phyloP scores from a whole-genome alignment of 2,888 invertebrate genomes.

The Agriotes lineatus region DNA sequence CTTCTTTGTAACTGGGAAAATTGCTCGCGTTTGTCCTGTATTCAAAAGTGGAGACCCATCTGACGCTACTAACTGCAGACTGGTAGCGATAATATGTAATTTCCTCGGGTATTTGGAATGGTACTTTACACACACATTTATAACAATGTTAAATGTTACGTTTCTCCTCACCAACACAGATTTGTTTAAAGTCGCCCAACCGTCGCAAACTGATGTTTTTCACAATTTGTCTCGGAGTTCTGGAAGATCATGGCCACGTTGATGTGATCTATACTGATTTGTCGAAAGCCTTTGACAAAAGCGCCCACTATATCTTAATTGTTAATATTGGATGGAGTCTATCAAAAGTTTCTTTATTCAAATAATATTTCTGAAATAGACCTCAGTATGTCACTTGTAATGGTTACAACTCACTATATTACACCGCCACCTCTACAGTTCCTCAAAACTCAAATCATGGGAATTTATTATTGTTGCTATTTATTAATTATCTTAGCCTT shows the following conservation, averaged over 20 bases:
- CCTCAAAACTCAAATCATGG: neutral
- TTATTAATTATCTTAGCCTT: neutral
- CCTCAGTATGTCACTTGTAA: neutral
- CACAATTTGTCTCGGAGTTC: neutral
- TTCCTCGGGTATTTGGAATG: too few relatives aligned
- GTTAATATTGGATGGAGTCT: neutral
- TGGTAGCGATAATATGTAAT: too few relatives aligned
- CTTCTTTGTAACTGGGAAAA: too few relatives aligned
- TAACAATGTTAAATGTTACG: too few relatives aligned
- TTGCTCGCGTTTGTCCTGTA: too few relatives aligned
- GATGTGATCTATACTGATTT: too few relatives aligned
- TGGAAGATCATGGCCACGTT: too few relatives aligned
- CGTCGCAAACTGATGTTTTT: neutral
- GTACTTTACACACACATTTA: too few relatives aligned
- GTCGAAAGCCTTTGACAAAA: neutral
- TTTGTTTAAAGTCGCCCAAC: neutral
- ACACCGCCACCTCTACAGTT: neutral
- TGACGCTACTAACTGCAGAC: too few relatives aligned
- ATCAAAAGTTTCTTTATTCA: neutral
- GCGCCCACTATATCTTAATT: neutral
- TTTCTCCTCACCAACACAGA: too few relatives aligned
- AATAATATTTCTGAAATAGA: neutral
- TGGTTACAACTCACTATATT: neutral
- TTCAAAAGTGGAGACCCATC: too few relatives aligned
- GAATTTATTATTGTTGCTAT: neutral